These are phyloP conservation scores for Campylorhamphus procurvoides DNA, from an alignment of 2,113 vertebrate species.

Conservation along the genomic window DNA sequence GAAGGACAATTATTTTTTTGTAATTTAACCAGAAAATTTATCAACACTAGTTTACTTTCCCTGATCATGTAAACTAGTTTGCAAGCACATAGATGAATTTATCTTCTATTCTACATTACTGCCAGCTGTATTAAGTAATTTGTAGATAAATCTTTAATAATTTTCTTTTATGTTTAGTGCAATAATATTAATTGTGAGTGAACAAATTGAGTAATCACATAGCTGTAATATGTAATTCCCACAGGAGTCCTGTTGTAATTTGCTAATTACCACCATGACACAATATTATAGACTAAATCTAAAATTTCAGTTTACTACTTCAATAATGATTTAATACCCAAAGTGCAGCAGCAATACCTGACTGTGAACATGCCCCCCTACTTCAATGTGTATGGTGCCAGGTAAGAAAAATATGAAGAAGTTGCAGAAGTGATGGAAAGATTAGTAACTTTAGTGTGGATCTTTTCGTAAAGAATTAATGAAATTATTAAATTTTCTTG, in stretches of 20 bases:
- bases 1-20: background rate
- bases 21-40: background rate
- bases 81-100: background rate
- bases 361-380: background rate
- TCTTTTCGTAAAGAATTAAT: background rate
- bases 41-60: background rate
- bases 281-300: background rate
- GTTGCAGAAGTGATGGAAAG: background rate
- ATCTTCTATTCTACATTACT: background rate
- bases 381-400: background rate
- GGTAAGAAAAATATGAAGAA: background rate
- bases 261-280: conserved; percentile 20
- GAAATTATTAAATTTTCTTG: background rate
- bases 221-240: background rate
- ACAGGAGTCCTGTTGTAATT: conserved; percentile 18
- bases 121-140: conserved; percentile 1
- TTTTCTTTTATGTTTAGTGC: conserved; percentile 9
- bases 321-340: background rate
- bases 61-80: background rate
- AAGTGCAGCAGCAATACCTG: background rate
- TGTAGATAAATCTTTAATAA: background rate
- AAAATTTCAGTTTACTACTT: background rate
- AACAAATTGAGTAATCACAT: conserved; percentile 19
- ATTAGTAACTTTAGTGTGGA: background rate
- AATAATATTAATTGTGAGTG: conserved; percentile 13